phyloP scores from a whole-genome alignment of 2,113 vertebrate genomes.

The Verasper variegatus region DNA sequence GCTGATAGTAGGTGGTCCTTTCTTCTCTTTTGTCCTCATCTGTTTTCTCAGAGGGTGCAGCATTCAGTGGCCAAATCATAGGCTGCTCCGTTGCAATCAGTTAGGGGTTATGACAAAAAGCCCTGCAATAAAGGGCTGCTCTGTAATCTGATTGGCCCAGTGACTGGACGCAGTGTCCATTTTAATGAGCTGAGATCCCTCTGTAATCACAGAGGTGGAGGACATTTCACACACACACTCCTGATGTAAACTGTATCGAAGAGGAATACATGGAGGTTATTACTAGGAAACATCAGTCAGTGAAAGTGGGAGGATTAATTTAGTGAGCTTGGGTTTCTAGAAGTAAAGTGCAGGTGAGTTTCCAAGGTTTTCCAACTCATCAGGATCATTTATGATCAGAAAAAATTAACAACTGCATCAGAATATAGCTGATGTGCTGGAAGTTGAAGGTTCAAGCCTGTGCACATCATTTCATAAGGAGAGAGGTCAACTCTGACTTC shows the following conservation, averaged over 20 bases:
- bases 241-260: slow-evolving; percentile 13
- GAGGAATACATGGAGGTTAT: slow-evolving; percentile 7
- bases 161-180: slow-evolving; percentile 63
- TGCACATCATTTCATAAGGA: too few species aligned
- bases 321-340: neutral
- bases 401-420: neutral
- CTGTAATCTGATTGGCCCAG: slow-evolving; percentile 78
- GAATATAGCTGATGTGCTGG: neutral
- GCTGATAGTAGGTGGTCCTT: slow-evolving; percentile 71
- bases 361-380: neutral
- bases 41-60: slow-evolving; percentile 46
- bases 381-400: slow-evolving; percentile 3
- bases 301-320: slow-evolving; percentile 3
- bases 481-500: too few species aligned
- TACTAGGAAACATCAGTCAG: slow-evolving; percentile 6
- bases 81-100: slow-evolving; percentile 78
- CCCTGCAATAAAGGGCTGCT: slow-evolving; percentile 60
- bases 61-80: slow-evolving; percentile 80
- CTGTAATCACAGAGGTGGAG: slow-evolving; percentile 57
- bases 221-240: slow-evolving; percentile 46
- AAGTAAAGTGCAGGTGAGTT: slow-evolving; percentile 1
- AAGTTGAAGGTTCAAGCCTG: too few species aligned
- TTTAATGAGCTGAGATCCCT: slow-evolving; percentile 72
- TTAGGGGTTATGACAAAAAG: slow-evolving; percentile 76
- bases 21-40: slow-evolving; percentile 38